phyloP scores from a whole-genome alignment of 2,888 invertebrate genomes.

The Ennomos fuscantarius region DNA sequence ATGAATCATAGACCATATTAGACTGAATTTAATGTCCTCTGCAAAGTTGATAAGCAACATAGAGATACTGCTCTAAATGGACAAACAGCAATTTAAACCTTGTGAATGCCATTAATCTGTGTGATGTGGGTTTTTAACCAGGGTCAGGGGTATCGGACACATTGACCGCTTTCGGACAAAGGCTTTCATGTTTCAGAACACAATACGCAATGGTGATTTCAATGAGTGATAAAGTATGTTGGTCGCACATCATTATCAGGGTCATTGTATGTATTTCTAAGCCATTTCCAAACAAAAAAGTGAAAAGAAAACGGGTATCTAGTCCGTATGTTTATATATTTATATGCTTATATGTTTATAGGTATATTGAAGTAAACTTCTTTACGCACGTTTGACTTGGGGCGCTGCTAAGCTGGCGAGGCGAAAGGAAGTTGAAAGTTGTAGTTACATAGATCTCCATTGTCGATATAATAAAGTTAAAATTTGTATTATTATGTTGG shows the following conservation, averaged over 20 bases:
- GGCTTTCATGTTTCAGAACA: slow-evolving; percentile 13
- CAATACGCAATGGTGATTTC: slow-evolving; percentile 9
- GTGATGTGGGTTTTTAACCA: slow-evolving; percentile 19
- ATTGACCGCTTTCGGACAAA: slow-evolving; percentile 21
- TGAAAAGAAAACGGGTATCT: no score
- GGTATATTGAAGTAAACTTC: no score
- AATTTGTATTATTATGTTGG: no score
- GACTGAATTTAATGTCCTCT: background rate
- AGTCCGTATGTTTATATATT: no score
- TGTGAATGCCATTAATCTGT: slow-evolving; percentile 12
- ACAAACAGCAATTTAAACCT: slow-evolving; percentile 11
- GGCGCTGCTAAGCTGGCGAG: no score
- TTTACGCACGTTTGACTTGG: no score
- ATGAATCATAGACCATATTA: background rate
- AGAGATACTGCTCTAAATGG: slow-evolving; percentile 7
- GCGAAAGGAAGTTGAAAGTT: no score
- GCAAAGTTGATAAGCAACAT: background rate
- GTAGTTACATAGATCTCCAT: no score
- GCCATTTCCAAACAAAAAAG: no score
- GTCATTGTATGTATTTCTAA: no score
- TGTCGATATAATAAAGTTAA: no score
- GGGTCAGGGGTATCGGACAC: slow-evolving; percentile 21
- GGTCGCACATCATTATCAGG: background rate
- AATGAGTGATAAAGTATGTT: background rate
- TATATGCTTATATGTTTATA: no score